A percentile compares a stretch with the other conserved stretches of the same genome.
Conservation (phyloP, 2,113 vertebrate species). For the Ctenomys sociabilis region DNA sequence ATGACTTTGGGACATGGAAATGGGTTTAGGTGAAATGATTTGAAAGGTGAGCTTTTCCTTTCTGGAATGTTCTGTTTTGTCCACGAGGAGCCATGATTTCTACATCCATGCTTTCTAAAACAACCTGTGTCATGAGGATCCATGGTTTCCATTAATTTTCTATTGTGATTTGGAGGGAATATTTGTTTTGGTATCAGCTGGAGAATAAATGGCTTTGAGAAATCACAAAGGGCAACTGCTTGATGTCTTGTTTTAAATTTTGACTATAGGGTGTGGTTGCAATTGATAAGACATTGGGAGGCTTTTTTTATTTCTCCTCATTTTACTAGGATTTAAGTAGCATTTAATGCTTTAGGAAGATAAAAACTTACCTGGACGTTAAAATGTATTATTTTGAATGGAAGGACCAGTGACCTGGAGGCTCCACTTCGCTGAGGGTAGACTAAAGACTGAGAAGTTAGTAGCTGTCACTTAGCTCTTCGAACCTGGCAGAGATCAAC, state of each 20-base stretch:
- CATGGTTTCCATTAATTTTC: constrained; percentile 22
- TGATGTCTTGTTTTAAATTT: background rate
- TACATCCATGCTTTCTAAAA: background rate
- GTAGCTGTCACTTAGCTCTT: background rate
- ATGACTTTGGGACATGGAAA: constrained; percentile 24
- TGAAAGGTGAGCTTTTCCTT: background rate
- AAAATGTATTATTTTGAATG: background rate
- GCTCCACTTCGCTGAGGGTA: background rate
- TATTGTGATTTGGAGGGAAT: background rate
- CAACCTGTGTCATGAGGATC: background rate
- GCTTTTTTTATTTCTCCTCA: background rate
- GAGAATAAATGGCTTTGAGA: constrained; percentile 46
- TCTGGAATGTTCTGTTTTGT: background rate
- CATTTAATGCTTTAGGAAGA: constrained; percentile 41
- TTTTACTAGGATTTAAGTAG: constrained; percentile 56
- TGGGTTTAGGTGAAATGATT: background rate
- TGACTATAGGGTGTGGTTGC: background rate
- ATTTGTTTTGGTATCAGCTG: background rate
- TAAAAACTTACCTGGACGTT: background rate
- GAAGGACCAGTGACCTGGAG: background rate
- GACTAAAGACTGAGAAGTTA: background rate
- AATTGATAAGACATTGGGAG: background rate
- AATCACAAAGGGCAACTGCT: constrained; percentile 29
- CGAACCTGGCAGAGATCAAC: background rate
- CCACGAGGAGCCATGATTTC: background rate